These are phyloP conservation scores for Eremobia ochroleuca DNA, from an alignment of 2,888 invertebrate genomes.

Conservation along the genomic window DNA sequence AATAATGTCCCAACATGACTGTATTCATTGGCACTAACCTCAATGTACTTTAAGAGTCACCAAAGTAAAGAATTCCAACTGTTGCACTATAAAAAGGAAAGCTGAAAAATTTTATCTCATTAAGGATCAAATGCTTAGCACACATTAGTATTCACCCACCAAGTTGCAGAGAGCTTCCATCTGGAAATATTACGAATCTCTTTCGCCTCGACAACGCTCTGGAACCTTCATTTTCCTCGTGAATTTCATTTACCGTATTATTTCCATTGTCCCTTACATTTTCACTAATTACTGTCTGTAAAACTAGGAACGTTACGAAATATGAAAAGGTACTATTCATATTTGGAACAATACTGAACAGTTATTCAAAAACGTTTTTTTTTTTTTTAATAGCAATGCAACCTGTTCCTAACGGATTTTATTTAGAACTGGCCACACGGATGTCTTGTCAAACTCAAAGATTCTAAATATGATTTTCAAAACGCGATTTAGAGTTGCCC, in stretches of 20 bases:
- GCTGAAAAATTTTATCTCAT: conserved; percentile 32
- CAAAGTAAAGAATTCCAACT: conserved; percentile 7
- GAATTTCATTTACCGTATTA: conserved; percentile 71
- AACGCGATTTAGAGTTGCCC: conserved; percentile 70
- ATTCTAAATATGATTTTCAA: conserved; percentile 65
- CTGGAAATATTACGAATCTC: conserved; percentile 91
- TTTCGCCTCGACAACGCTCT: conserved; percentile 89
- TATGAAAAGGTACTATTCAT: conserved; percentile 61
- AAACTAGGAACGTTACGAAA: conserved; percentile 67
- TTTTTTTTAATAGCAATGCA: conserved; percentile 57
- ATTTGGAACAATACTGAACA: conserved; percentile 46
- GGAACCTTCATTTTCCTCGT: conserved; percentile 73
- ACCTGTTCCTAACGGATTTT: conserved; percentile 49
- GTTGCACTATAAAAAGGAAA: conserved; percentile 12
- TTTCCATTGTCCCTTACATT: conserved; percentile 70
- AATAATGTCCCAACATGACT: background rate
- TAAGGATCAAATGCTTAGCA: conserved; percentile 64
- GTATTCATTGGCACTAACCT: conserved; percentile 15
- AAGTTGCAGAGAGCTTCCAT: conserved; percentile 92
- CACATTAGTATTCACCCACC: conserved; percentile 81
- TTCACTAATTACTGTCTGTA: conserved; percentile 74
- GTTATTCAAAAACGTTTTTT: conserved; percentile 36
- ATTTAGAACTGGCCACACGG: conserved; percentile 54
- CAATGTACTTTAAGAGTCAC: background rate
- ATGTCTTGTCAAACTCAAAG: conserved; percentile 34